Evolutionary conservation across 2,888 invertebrate genomes (phyloP).

Genomic region (Aphrophora alni): DNA sequence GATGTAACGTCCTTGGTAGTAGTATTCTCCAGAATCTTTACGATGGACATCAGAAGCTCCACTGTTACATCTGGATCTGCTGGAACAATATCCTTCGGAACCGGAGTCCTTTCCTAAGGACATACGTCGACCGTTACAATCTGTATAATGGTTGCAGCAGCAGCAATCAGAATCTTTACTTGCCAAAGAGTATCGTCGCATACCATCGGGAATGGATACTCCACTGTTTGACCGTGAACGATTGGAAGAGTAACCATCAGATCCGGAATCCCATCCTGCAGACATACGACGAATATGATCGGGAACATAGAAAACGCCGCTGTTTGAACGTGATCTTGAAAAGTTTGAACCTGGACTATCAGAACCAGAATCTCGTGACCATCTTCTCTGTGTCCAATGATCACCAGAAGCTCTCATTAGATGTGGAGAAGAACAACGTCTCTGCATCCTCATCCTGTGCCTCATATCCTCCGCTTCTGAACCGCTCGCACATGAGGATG

Average conservation of each 20-base stretch:
- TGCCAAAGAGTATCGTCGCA: constrained; percentile 53
- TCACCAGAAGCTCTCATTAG: constrained; percentile 62
- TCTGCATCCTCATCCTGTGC: constrained; percentile 54
- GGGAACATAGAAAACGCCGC: constrained; percentile 65
- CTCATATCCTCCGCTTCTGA: constrained; percentile 63
- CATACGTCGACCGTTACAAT: constrained; percentile 43
- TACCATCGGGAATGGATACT: constrained; percentile 48
- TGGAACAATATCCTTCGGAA: constrained; percentile 54
- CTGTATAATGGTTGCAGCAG: constrained; percentile 54
- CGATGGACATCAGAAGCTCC: constrained; percentile 52
- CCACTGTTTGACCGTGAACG: constrained; percentile 51
- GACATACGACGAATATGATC: constrained; percentile 66
- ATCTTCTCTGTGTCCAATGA: constrained; percentile 69
- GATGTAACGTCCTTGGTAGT: constrained; percentile 39
- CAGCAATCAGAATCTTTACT: constrained; percentile 59
- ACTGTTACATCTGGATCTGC: constrained; percentile 62
- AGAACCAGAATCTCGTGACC: constrained; percentile 58
- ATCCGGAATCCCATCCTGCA: constrained; percentile 69
- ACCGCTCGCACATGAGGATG: constrained; percentile 62
- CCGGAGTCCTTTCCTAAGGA: constrained; percentile 53
- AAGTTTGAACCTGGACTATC: constrained; percentile 67
- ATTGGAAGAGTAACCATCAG: constrained; percentile 57
- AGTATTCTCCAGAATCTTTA: constrained; percentile 48
- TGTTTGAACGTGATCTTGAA: constrained; percentile 64
- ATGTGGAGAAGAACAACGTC: constrained; percentile 59